Conservation (phyloP, 2,113 vertebrate genomes). For the Daubentonia madagascariensis region DNA sequence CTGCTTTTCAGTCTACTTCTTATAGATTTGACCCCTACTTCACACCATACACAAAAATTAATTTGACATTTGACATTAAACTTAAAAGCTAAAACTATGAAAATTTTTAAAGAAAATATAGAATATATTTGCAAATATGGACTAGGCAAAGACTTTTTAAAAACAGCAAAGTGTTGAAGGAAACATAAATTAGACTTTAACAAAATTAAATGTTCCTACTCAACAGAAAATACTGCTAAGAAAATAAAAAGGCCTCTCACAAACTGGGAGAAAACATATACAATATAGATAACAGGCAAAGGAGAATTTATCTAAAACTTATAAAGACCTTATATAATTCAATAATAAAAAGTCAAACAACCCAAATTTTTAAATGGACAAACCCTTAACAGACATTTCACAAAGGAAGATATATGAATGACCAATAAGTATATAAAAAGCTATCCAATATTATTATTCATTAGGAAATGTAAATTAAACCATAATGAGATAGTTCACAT, state of each 20-base stretch:
- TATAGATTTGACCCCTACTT: neutral
- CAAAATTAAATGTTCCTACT: neutral
- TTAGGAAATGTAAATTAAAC: neutral
- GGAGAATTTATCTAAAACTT: neutral
- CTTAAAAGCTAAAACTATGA: neutral
- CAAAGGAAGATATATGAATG: neutral
- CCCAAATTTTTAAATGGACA: neutral
- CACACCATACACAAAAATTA: neutral
- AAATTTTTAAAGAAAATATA: neutral
- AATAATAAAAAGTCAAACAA: neutral
- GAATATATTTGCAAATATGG: neutral
- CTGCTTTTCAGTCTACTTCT: neutral
- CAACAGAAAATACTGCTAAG: neutral
- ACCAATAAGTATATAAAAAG: neutral
- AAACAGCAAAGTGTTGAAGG: neutral
- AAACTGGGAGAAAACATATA: neutral
- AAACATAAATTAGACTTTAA: neutral
- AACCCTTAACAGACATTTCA: neutral
- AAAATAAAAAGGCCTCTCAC: neutral
- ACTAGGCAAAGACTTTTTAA: neutral
- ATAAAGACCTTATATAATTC: neutral
- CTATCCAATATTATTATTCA: neutral
- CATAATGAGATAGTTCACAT: neutral
- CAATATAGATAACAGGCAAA: neutral
- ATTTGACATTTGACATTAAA: neutral